Conservation (phyloP, 2,113 vertebrate genomes). For the Anhinga anhinga region DNA sequence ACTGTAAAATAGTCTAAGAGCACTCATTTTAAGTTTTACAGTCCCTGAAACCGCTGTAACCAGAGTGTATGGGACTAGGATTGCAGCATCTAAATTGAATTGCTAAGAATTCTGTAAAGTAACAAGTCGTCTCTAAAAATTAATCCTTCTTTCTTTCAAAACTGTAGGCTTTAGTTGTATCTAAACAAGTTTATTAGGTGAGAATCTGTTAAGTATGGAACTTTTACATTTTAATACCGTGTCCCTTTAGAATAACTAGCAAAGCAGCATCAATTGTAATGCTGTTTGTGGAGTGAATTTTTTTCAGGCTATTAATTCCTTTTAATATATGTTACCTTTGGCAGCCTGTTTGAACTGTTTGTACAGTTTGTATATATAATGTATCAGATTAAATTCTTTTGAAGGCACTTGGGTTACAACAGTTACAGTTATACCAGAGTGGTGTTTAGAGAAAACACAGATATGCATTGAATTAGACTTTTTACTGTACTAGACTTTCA, state of each 20-base stretch:
- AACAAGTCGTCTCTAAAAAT: constrained; percentile 48
- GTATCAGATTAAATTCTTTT: constrained; percentile 64
- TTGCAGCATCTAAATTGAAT: constrained; percentile 19
- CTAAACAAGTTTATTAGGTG: constrained; percentile 67
- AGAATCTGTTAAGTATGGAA: constrained; percentile 68
- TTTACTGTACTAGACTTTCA: constrained; percentile 51
- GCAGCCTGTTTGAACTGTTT: constrained; percentile 53
- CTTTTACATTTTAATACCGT: constrained; percentile 55
- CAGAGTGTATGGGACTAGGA: not conserved
- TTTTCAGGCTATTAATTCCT: constrained; percentile 62
- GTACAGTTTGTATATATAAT: constrained; percentile 56
- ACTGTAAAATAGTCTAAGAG: not conserved
- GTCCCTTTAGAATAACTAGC: constrained; percentile 61
- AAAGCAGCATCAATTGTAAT: constrained; percentile 62
- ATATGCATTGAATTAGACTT: constrained; percentile 60
- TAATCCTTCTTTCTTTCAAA: constrained; percentile 29
- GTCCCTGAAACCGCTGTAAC: constrained; percentile 6
- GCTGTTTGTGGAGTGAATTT: constrained; percentile 51
- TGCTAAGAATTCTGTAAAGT: constrained; percentile 51
- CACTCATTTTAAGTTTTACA: constrained; percentile 39
- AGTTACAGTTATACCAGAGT: constrained; percentile 41
- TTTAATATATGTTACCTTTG: constrained; percentile 60
- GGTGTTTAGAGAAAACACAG: constrained; percentile 65
- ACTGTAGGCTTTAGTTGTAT: constrained; percentile 50
- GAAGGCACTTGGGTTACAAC: constrained; percentile 46